A percentile compares a stretch with the other conserved stretches of the same genome.
Conservation (phyloP, 2,888 invertebrate genomes). For the Melinaea marsaeus region DNA sequence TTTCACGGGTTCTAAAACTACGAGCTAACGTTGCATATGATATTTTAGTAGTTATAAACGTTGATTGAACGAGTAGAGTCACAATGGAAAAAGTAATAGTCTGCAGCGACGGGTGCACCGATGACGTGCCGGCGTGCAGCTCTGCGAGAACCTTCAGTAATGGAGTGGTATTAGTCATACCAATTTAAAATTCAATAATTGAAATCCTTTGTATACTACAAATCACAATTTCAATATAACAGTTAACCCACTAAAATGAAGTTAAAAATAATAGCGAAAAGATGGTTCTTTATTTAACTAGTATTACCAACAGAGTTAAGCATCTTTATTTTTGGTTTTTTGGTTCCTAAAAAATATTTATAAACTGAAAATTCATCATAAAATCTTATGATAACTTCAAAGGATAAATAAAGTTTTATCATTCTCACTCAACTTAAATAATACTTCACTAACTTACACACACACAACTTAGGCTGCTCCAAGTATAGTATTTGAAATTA, state of each 20-base stretch:
- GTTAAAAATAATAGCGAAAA: too few species aligned
- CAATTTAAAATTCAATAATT: neutral
- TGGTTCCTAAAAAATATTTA: too few species aligned
- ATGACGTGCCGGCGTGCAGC: conserved; percentile 59
- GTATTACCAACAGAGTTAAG: too few species aligned
- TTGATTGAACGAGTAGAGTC: conserved; percentile 38
- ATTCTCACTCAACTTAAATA: neutral
- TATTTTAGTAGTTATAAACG: conserved; percentile 46
- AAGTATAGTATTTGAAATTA: neutral
- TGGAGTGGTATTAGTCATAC: conserved; percentile 22
- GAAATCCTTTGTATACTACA: too few species aligned
- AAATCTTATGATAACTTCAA: too few species aligned
- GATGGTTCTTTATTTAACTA: too few species aligned
- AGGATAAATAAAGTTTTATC: too few species aligned
- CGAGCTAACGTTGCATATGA: conserved; percentile 45
- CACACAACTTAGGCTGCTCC: neutral
- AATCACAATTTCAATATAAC: too few species aligned
- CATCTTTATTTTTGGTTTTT: too few species aligned
- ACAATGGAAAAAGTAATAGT: conserved; percentile 46
- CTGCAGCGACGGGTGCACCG: conserved; percentile 48
- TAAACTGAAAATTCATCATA: too few species aligned
- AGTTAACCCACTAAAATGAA: too few species aligned
- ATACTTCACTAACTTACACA: neutral
- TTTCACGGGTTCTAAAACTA: conserved; percentile 44
- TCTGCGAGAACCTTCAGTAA: conserved; percentile 75